phyloP scores from a whole-genome alignment of 2,888 invertebrate species.

The Arge pagana region DNA sequence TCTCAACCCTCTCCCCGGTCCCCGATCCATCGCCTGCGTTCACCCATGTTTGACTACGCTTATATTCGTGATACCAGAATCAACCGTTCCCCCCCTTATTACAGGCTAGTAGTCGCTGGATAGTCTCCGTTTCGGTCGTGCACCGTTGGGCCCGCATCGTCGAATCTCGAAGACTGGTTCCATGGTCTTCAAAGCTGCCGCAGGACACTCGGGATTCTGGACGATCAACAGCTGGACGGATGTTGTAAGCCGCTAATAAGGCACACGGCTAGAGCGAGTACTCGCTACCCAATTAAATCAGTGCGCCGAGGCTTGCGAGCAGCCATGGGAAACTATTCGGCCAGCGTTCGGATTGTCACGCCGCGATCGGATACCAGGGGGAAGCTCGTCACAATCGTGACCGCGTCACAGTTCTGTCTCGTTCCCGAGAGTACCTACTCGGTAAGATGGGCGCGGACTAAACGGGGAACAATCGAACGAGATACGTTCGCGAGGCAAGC shows the following conservation, averaged over 20 bases:
- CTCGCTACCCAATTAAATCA: constrained; percentile 54
- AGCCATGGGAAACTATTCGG: neutral
- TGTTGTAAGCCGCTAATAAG: constrained; percentile 56
- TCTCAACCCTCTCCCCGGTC: constrained; percentile 12
- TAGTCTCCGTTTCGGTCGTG: constrained; percentile 1
- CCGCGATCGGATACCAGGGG: neutral
- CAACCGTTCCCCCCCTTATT: constrained; percentile 32
- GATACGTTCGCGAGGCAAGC: too few relatives aligned
- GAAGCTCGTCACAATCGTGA: too few relatives aligned
- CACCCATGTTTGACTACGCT: neutral
- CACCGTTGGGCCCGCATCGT: neutral
- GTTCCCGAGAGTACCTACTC: too few relatives aligned
- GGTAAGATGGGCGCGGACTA: too few relatives aligned
- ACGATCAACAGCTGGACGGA: constrained; percentile 54
- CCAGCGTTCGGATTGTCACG: neutral
- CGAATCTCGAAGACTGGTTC: constrained; percentile 27
- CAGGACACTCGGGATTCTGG: constrained; percentile 55
- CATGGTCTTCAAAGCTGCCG: constrained; percentile 38
- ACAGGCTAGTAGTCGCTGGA: constrained; percentile 17
- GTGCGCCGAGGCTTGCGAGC: constrained; percentile 10
- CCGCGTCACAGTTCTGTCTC: too few relatives aligned
- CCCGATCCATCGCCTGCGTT: constrained; percentile 17
- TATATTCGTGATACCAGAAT: constrained; percentile 26
- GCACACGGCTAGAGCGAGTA: constrained; percentile 43
- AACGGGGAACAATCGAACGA: too few relatives aligned